Conservation (phyloP, 2,888 invertebrate genomes). For the Sinodicranocentrus sp. region DNA sequence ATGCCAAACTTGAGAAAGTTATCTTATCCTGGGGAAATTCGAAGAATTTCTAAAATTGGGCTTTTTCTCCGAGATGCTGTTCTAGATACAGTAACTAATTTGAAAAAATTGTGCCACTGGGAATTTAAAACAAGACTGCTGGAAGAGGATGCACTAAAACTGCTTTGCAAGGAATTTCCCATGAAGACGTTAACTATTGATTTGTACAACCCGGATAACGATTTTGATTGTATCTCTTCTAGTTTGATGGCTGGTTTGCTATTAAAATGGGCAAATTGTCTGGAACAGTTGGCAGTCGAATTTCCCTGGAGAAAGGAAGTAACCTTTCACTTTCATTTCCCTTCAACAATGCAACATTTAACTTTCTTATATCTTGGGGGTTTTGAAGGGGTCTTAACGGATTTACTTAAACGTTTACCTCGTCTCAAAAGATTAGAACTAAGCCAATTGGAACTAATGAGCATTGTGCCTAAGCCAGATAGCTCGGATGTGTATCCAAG, state of each 20-base stretch:
- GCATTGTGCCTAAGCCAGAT: constrained; percentile 32
- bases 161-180: constrained; percentile 44
- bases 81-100: constrained; percentile 12
- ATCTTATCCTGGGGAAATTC: constrained; percentile 43
- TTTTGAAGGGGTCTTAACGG: constrained; percentile 39
- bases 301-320: constrained; percentile 63
- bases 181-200: constrained; percentile 43
- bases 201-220: constrained; percentile 44
- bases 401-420: constrained; percentile 31
- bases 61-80: constrained; percentile 43
- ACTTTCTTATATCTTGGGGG: constrained; percentile 44
- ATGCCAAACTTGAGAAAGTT: constrained; percentile 39
- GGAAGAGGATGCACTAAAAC: constrained; percentile 34
- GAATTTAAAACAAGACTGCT: constrained; percentile 46
- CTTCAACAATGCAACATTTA: constrained; percentile 43
- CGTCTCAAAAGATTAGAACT: constrained; percentile 39
- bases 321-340: constrained; percentile 52
- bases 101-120: constrained; percentile 33
- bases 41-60: constrained; percentile 54
- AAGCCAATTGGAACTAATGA: constrained; percentile 46
- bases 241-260: constrained; percentile 27
- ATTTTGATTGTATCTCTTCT: constrained; percentile 31
- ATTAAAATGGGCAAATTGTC: constrained; percentile 15
- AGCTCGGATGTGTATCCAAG: constrained; percentile 18
- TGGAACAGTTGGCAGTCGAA: constrained; percentile 45